Evolutionary conservation across 2,113 vertebrate species (phyloP).

Genomic region (Nerophis ophidion): DNA sequence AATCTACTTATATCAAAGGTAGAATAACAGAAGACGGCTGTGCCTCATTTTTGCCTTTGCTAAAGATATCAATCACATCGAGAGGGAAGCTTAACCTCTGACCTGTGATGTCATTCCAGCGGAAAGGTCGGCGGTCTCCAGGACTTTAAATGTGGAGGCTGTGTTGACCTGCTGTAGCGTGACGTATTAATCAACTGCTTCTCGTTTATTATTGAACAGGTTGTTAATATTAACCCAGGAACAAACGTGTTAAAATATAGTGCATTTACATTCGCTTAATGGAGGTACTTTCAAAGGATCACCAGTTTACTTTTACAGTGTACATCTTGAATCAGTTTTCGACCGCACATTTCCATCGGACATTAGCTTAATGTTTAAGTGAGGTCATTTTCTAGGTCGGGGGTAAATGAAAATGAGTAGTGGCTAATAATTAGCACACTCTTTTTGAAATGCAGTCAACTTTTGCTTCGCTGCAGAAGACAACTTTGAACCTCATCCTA

Average conservation of each 20-base stretch:
- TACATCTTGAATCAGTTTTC: conserved; percentile 50
- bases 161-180: conserved; percentile 29
- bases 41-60: conserved; percentile 48
- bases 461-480: conserved; percentile 28
- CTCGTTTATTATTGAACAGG: conserved; percentile 27
- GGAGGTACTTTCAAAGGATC: conserved; percentile 4
- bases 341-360: conserved; percentile 30
- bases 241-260: conserved; percentile 9
- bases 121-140: conserved; percentile 33
- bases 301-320: conserved; percentile 28
- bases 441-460: conserved; percentile 3
- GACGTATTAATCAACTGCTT: conserved; percentile 57
- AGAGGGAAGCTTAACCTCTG: conserved; percentile 53
- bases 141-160: conserved; percentile 35
- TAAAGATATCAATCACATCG: conserved; percentile 58
- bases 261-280: conserved; percentile 35
- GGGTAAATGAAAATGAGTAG: conserved; percentile 45
- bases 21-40: conserved; percentile 52
- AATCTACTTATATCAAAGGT: conserved; percentile 62
- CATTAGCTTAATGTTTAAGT: conserved; percentile 44
- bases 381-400: conserved; percentile 36
- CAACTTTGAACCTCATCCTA: conserved; percentile 22
- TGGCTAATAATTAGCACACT: conserved; percentile 36
- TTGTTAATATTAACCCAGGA: conserved; percentile 22
- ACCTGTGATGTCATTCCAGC: conserved; percentile 61